Percentiles rank a stretch among this genome's conserved stretches.
These are phyloP conservation scores for Gymnocypris eckloni DNA, from an alignment of 2,797 vertebrate genomes.

Conservation along the genomic window DNA sequence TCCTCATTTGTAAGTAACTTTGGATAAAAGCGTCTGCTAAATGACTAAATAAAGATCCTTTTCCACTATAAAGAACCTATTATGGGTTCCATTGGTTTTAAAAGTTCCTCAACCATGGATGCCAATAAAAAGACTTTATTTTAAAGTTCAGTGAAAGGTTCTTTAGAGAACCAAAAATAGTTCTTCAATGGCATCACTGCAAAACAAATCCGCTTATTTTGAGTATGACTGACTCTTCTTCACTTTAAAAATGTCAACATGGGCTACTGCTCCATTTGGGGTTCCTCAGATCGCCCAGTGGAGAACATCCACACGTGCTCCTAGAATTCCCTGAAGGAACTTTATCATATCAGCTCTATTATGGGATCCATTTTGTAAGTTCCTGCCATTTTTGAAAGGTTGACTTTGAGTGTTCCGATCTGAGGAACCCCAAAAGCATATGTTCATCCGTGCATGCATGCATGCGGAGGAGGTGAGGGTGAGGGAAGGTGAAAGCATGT, in stretches of 20 bases:
- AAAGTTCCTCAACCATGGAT: neutral
- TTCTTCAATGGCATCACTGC: too few relatives aligned
- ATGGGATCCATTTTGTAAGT: slow-evolving; percentile 7
- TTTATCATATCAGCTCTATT: neutral
- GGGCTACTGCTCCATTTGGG: neutral
- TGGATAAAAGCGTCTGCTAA: too few relatives aligned
- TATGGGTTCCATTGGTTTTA: neutral
- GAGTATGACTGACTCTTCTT: neutral
- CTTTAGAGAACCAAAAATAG: too few relatives aligned
- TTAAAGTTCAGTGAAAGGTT: too few relatives aligned
- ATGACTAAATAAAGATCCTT: too few relatives aligned
- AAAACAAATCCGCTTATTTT: neutral
- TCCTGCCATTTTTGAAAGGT: slow-evolving; percentile 1
- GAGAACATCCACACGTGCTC: neutral
- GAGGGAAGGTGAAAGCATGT: slow-evolving; percentile 67
- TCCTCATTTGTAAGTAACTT: too few relatives aligned
- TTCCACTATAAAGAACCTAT: too few relatives aligned
- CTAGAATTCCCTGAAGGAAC: neutral
- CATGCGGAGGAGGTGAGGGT: slow-evolving; percentile 7
- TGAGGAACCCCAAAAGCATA: neutral
- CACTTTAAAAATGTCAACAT: neutral
- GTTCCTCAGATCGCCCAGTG: neutral
- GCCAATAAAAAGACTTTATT: neutral
- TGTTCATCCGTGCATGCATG: neutral
- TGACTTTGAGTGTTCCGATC: neutral